Evolutionary conservation across 2,797 vertebrate species (phyloP).

Genomic region (Phataginus tetradactyla): DNA sequence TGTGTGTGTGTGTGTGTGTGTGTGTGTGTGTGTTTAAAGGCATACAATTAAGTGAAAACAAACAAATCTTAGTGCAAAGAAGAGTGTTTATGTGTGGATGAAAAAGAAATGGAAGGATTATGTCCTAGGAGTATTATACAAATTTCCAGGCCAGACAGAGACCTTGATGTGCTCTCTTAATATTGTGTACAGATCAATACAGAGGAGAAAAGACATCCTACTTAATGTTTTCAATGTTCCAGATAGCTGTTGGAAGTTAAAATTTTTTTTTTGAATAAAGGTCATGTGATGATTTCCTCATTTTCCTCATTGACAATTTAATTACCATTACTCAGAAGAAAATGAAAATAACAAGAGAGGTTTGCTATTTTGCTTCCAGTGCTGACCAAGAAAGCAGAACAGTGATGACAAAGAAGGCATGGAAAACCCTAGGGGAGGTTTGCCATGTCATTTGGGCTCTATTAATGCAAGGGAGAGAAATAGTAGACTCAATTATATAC

Average conservation of each 20-base stretch:
- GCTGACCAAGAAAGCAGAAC: neutral
- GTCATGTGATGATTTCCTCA: neutral
- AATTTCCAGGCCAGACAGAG: neutral
- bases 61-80: neutral
- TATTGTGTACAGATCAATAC: neutral
- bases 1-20: neutral
- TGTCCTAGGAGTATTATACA: neutral
- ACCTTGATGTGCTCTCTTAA: neutral
- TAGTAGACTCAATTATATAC: neutral
- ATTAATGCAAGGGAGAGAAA: neutral
- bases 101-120: neutral
- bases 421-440: neutral
- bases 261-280: neutral
- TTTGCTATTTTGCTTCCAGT: neutral
- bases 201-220: neutral
- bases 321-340: constrained; percentile 18
- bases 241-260: neutral
- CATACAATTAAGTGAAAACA: neutral
- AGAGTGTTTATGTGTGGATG: neutral
- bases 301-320: constrained; percentile 35
- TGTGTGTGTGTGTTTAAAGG: neutral
- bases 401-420: neutral
- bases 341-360: neutral
- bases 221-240: neutral
- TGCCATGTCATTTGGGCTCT: neutral